Evolutionary conservation across 2,113 vertebrate genomes (phyloP), one percentile per base, ranked within the genome.

Genomic region (Rallus limicola): DNA sequence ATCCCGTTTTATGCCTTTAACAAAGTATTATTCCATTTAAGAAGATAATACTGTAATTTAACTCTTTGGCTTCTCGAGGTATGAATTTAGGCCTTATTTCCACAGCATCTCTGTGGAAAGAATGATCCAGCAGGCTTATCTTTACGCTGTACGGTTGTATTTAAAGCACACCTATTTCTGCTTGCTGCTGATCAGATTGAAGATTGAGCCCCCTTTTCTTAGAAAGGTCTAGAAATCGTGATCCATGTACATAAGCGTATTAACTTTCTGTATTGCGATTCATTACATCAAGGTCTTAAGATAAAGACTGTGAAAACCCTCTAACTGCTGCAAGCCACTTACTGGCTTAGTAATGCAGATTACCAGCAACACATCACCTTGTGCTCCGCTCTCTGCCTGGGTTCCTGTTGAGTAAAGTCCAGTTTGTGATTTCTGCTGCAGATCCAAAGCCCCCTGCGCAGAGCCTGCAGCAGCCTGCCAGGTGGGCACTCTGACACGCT

Each of bases 1-100:
- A 82, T 96, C 65, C 38, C 79, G 52, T 40, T 95, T 96, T 96
- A 90, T 95, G 97, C 74, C 80, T 96, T 84, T 95, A 96, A 92
- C 38, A 81, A 87, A 55, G 83, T 90, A 92, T 91, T 76, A 92
- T 91, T 76, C 65, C 9, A 56, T 96, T 97, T 83, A 75, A 90
- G 77, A 70, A 75, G 31, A 70, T 82, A 91, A 87, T 94, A 83
- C 71, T 83, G 62, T 88, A 87, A 60, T 87, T 95, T 95, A 97
- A 92, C 93, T 77, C 14, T 84, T 91, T 77, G 65, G 40, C 29
- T 76, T 92, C 53, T 88, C 72, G 52, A 77, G 46, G 36, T 85
- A 77, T 59, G 63, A 84, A 46, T 89, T 79, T 50, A 68, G 50
- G 70, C 36, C 38, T 23, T 74, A 36, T 86, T 53, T 86, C 38